Evolutionary conservation across 1,140 invertebrate genomes (phyloP), one percentile per base, ranked within the genome.

Genomic region (Heliothis subflexa): DNA sequence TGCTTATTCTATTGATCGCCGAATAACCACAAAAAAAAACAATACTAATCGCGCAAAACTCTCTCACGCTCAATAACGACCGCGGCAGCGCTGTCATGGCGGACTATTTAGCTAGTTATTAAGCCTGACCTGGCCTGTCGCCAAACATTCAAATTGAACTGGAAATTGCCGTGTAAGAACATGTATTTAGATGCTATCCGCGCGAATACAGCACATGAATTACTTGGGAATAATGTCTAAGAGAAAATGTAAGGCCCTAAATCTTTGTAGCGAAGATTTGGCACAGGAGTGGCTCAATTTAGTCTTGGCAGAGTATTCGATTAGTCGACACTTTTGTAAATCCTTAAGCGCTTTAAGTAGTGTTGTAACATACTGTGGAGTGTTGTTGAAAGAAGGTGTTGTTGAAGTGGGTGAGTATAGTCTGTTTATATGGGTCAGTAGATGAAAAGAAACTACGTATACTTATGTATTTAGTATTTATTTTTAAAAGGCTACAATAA

Each of bases 141-240:
- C 82, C 82, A 83, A 79, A 77, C 79, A 79, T 79, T 81, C 74
- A 81, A 81, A 81, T 81, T 79, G 79, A 78, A 83, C 71, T 64
- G 64, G 76, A 33, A 70, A 68, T 47, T 55, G 49, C 49, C 71
- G 49, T 78, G 57, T 78, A 74, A 18, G 57, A 62, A 78, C 80
- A 73, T 73, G 33, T 78, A 81, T 76, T 78, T 49, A 50, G 62
- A 54, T 78, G 61, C 33, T 70, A 74, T 71, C 70, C 18, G 33
- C 45, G 16, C 70, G 49, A 78, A 70, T 57, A 25, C 40, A 33
- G 40, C 52, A 18, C 64, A 62, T 75, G 57, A 50, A 75, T 70
- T 55, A 33, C n/a, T 64, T 64, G 18, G 11, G 5, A 62, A 40
- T 59, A 47, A 76, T 68, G 52, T 78, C 25, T 45, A 47, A 54